These are phyloP conservation scores for Heliconius hortense DNA, from an alignment of 2,888 invertebrate genomes.

Conservation along the genomic window DNA sequence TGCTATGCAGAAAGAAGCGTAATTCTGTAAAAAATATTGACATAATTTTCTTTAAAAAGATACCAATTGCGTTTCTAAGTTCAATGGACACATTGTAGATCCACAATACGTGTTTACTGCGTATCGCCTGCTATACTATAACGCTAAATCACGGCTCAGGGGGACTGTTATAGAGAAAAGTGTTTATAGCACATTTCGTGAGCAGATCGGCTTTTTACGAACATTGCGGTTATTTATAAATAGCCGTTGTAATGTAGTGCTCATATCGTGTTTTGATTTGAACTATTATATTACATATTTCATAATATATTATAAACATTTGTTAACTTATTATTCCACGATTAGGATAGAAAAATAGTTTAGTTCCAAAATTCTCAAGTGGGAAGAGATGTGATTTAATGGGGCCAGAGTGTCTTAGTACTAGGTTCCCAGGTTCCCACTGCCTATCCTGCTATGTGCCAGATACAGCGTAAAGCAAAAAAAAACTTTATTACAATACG, in stretches of 20 bases:
- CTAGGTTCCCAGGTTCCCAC: background rate
- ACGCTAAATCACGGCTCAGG: conserved; percentile 14
- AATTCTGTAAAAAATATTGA: background rate
- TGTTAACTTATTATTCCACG: too few relatives aligned
- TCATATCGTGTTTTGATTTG: too few relatives aligned
- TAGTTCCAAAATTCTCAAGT: too few relatives aligned
- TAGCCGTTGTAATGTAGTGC: background rate
- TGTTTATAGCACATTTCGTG: conserved; percentile 58
- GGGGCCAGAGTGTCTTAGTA: too few relatives aligned
- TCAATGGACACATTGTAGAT: conserved; percentile 9
- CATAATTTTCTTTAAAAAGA: background rate
- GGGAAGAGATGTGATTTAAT: too few relatives aligned
- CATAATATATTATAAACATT: too few relatives aligned
- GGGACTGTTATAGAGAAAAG: conserved; percentile 62
- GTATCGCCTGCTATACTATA: conserved; percentile 14
- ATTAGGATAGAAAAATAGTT: too few relatives aligned
- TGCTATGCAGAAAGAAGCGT: too few relatives aligned
- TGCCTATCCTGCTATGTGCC: background rate
- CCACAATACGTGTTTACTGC: conserved; percentile 7
- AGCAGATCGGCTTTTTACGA: conserved; percentile 43
- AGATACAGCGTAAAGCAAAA: background rate
- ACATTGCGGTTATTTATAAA: conserved; percentile 21
- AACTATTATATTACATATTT: too few relatives aligned
- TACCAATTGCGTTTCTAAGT: background rate
- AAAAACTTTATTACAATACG: background rate